Evolutionary conservation across 2,113 vertebrate genomes (phyloP).

Genomic region (Amazona guildingii): DNA sequence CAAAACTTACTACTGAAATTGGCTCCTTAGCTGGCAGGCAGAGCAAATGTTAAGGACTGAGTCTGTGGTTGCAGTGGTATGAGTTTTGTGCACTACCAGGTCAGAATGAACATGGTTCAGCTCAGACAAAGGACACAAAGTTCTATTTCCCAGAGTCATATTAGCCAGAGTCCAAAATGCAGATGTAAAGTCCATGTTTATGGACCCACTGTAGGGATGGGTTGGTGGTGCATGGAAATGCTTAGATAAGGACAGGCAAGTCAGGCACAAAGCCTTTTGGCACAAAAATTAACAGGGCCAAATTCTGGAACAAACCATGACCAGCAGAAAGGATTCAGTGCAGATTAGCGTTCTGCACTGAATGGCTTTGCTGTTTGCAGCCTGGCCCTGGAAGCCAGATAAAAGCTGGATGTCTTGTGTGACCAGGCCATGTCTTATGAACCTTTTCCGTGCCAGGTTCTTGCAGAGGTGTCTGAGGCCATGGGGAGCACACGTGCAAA

Average conservation of each 20-base stretch:
- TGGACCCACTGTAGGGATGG: background rate
- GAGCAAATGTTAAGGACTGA: background rate
- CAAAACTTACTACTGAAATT: background rate
- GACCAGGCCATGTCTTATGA: background rate
- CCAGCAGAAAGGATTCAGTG: background rate
- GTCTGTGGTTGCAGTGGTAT: background rate
- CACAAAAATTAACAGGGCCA: accelerated
- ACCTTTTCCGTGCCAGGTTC: background rate
- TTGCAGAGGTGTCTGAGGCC: background rate
- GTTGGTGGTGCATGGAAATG: background rate
- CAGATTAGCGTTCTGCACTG: background rate
- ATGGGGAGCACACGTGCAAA: background rate
- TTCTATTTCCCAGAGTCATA: accelerated
- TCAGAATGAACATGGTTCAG: background rate
- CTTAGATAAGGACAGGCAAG: background rate
- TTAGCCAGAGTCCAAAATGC: background rate
- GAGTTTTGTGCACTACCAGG: background rate
- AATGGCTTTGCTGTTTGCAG: background rate
- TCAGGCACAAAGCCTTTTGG: background rate
- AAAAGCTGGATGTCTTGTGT: background rate
- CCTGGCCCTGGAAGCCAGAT: background rate
- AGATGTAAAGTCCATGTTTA: background rate
- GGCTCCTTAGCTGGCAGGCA: background rate
- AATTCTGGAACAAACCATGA: background rate
- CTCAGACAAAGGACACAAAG: background rate